Base-by-base conservation (phyloP, 2,113 vertebrate genomes). In the Bambusicola thoracicus region DNA sequence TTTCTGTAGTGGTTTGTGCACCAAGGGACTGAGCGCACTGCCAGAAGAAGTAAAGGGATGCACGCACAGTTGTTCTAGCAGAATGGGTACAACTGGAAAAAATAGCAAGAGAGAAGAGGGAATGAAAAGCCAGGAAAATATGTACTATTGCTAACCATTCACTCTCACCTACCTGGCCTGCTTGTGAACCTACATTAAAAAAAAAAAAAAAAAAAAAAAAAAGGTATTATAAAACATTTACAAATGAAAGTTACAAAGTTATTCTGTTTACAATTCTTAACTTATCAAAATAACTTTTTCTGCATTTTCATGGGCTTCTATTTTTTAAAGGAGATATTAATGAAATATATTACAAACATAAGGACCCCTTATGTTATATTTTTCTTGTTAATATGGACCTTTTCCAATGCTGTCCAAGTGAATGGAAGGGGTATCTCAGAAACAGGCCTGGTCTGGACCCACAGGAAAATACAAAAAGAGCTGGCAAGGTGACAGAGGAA, bases 301-400 rank as follows among this genome's bases (percentile, higher is more conserved):
- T 93, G 30, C n/a, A 29, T 95, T 92, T 88, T 81, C 27, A n/a
- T 10, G 2, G 22, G 7, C 1, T 11, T 34, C 88, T 90, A 20
- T 68, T 92, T 93, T 82, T 56, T 36, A 68, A 85, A 87, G 90
- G 75, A 93, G 94, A 55, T 78, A 49, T 58, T 90, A 89, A 59
- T 90, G 29, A 55, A 79, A 90, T 66, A 19, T 81, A 65, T 92
- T 84, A 73, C 58, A 85, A 76, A 89, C 70, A 68, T 68, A 69
- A 89, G 58, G 49, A 63, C 21, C 4, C 1, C 49, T 89, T 75
- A 77, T 92, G 66, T 68, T 80, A 55, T 68, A 44, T 62, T 62
- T 79, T 36, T 84, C 53, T 55, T 82, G 58, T 41, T 58, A 77
- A 38, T 15, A 8, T 85, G 78, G 74, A 91, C 49, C 44, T 40